A percentile compares a stretch with the other conserved stretches of the same genome.
These are phyloP conservation scores for Elysia chlorotica DNA, from an alignment of 1,140 invertebrate genomes.

Conservation along the genomic window DNA sequence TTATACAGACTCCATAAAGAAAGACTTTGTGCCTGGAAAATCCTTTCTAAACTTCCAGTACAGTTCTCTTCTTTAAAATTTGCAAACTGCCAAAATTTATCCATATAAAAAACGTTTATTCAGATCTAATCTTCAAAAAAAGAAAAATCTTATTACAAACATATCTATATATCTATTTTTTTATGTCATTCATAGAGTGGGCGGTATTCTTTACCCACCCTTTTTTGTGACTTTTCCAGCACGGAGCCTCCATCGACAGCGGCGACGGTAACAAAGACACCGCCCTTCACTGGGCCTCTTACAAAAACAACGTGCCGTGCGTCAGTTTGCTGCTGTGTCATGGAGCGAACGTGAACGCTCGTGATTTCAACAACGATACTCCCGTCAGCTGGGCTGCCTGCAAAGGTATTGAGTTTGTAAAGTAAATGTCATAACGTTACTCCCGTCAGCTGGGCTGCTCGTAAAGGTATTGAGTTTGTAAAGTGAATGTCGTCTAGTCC, in stretches of 20 bases:
- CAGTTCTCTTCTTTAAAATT: too few relatives aligned
- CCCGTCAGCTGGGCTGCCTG: conserved; percentile 82
- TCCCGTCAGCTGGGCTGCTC: conserved; percentile 79
- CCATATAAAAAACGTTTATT: too few relatives aligned
- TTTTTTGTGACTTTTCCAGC: too few relatives aligned
- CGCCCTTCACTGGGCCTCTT: conserved; percentile 58
- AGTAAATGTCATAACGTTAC: conserved; percentile 62
- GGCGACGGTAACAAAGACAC: conserved; percentile 52
- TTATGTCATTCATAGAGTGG: too few relatives aligned
- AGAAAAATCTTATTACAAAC: too few relatives aligned
- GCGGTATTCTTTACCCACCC: too few relatives aligned
- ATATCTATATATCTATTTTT: too few relatives aligned
- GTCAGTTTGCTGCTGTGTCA: conserved; percentile 59
- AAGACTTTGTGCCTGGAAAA: too few relatives aligned
- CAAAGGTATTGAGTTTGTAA: conserved; percentile 64
- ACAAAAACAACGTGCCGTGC: conserved; percentile 53
- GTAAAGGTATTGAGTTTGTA: conserved; percentile 67
- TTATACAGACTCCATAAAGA: too few relatives aligned
- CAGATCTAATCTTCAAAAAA: too few relatives aligned
- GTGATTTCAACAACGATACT: conserved; percentile 62
- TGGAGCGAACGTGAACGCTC: conserved; percentile 61
- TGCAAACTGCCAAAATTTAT: too few relatives aligned
- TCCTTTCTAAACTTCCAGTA: too few relatives aligned
- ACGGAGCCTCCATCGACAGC: conserved; percentile 49
- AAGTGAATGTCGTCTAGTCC: conserved; percentile 65